Conservation (phyloP, 2,888 invertebrate species). For the Drepana falcataria region DNA sequence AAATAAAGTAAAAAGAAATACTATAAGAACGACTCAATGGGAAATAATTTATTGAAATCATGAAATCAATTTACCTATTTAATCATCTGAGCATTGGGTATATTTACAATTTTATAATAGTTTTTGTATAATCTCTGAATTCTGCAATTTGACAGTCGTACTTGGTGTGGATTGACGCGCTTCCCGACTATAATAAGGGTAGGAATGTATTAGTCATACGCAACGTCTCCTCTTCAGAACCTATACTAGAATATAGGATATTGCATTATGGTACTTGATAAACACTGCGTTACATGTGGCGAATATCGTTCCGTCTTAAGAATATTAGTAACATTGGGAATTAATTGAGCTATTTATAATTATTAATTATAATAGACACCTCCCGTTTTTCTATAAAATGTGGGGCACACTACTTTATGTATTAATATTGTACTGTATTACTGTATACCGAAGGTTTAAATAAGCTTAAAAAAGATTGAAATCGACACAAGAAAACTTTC, state of each 20-base stretch:
- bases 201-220: conserved; percentile 24
- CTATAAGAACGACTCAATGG: too few relatives aligned
- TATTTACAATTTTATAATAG: too few relatives aligned
- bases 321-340: conserved; percentile 32
- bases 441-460: conserved; percentile 12
- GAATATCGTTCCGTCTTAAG: conserved; percentile 2
- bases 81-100: too few relatives aligned
- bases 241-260: neutral
- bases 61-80: too few relatives aligned
- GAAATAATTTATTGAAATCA: too few relatives aligned
- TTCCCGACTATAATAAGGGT: conserved; percentile 38
- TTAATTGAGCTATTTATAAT: conserved; percentile 31
- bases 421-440: conserved; percentile 24
- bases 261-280: neutral
- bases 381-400: conserved; percentile 55
- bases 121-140: neutral
- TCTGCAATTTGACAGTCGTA: too few relatives aligned
- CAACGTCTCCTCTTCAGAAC: conserved; percentile 1
- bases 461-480: neutral
- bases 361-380: conserved; percentile 40
- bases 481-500: neutral
- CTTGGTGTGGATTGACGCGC: conserved; percentile 42
- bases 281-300: neutral
- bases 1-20: too few relatives aligned
- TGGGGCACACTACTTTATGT: conserved; percentile 53